Evolutionary conservation across 2,113 vertebrate species (phyloP), one percentile per base, ranked within the genome.

Genomic region (Clarias gariepinus): DNA sequence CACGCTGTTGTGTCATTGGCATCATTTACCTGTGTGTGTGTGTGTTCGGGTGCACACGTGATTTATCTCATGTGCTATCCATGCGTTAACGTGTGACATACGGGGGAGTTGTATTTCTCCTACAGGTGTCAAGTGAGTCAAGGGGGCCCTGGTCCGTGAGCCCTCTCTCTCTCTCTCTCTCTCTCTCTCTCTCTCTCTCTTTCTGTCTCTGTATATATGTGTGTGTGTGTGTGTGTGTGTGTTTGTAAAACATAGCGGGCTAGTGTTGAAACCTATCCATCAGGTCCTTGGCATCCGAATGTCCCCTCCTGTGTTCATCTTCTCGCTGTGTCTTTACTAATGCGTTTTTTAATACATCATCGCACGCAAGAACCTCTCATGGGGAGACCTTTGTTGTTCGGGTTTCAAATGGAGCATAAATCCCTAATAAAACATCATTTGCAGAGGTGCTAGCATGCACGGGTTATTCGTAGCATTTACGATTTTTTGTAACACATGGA

Each of bases 261-360:
- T 63, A 4, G 64, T 61, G 19, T 82, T 78, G 83, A 85, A 87
- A 81, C 78, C 79, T 52, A 74, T 88, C 86, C 76, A n/a, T 60
- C 55, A 66, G 55, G 33, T 69, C 30, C 23, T 55, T 30, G 77
- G 71, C 52, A 83, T 81, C 7, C 0, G 21, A 47, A 61, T 3
- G 30, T 47, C 10, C 69, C 33, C 28, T 71, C 33, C 36, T 73
- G 36, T 1, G 36, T 21, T 47, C 21, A 11, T 23, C 33, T 3
- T 36, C n/a, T 4, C 4, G 7, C n/a, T 33, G 30, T 33, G 5
- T 69, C 66, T 18, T 36, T 33, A 41, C 30, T 71, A 8, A 6
- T 5, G 33, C 1, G 10, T 30, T 16, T 76, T 15, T 76, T 47
- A 52, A 6, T 11, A 47, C 71, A 21, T 25, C 12, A 36, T 19